These are phyloP conservation scores for Rhinophrynus dorsalis DNA, from an alignment of 2,797 vertebrate species.

Conservation along the genomic window DNA sequence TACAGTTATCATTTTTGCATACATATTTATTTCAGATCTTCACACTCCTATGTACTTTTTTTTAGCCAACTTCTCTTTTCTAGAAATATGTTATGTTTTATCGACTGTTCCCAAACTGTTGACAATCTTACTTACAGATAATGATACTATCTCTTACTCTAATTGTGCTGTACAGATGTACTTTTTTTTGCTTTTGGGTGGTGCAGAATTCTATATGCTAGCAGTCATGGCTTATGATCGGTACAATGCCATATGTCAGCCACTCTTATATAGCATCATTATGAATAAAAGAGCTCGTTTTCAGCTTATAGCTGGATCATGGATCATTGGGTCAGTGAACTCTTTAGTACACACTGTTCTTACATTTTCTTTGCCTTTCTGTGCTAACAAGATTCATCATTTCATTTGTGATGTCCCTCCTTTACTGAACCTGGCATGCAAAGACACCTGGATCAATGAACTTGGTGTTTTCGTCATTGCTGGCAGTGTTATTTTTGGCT, in stretches of 20 bases:
- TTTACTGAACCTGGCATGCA: slow-evolving; percentile 10
- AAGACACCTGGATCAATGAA: slow-evolving; percentile 22
- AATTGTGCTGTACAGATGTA: slow-evolving; percentile 19
- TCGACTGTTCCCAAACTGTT: slow-evolving; percentile 32
- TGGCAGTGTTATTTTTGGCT: slow-evolving; percentile 23
- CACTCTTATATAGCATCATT: slow-evolving; percentile 47
- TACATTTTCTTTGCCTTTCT: slow-evolving; percentile 21
- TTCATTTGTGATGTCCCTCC: slow-evolving; percentile 40
- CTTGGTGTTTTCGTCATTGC: slow-evolving; percentile 11
- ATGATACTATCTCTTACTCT: slow-evolving; percentile 9
- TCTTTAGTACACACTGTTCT: slow-evolving; percentile 18
- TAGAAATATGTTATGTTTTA: slow-evolving; percentile 55
- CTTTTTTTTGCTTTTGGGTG: slow-evolving; percentile 22
- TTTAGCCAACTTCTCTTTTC: slow-evolving; percentile 56
- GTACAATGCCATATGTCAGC: slow-evolving; percentile 55
- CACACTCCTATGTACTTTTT: slow-evolving; percentile 46
- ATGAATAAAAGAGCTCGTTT: slow-evolving; percentile 47
- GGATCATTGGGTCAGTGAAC: slow-evolving; percentile 43
- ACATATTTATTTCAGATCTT: not conserved
- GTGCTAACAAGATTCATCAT: slow-evolving; percentile 13
- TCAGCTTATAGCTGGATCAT: slow-evolving; percentile 33
- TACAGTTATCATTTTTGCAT: slow-evolving; percentile 39
- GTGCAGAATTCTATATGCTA: slow-evolving; percentile 29
- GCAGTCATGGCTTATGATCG: slow-evolving; percentile 53
- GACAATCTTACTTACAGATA: not conserved